These are phyloP conservation scores for Chrysolina oricalcia DNA, from an alignment of 2,888 invertebrate genomes.

Conservation along the genomic window DNA sequence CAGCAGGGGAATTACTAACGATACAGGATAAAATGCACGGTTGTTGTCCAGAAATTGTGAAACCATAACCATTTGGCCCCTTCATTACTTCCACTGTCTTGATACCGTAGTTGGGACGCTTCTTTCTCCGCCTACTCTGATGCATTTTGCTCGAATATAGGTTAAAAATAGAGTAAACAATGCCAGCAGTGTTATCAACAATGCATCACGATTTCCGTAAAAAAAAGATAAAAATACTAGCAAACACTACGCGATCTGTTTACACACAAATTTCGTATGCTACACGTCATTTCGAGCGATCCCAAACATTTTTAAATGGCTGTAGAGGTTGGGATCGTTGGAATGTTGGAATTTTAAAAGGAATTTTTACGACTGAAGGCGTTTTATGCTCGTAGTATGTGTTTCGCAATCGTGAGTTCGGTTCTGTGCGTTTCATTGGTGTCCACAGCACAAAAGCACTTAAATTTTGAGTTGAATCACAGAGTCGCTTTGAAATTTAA, in stretches of 20 bases:
- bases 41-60: slow-evolving; percentile 97
- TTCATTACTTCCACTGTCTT: slow-evolving; percentile 89
- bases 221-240: slow-evolving; percentile 12
- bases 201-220: slow-evolving; percentile 19
- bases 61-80: slow-evolving; percentile 95
- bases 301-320: slow-evolving; percentile 67
- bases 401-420: background rate
- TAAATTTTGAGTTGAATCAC: too few relatives aligned
- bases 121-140: slow-evolving; percentile 79
- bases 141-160: slow-evolving; percentile 71
- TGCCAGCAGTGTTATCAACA: slow-evolving; percentile 44
- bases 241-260: slow-evolving; percentile 11
- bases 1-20: slow-evolving; percentile 91
- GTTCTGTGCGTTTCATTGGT: background rate
- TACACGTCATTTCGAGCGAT: slow-evolving; percentile 59
- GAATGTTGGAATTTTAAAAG: slow-evolving; percentile 25
- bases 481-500: too few relatives aligned
- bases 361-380: slow-evolving; percentile 10
- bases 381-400: background rate
- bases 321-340: slow-evolving; percentile 52
- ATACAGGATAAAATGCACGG: slow-evolving; percentile 97
- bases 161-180: slow-evolving; percentile 39
- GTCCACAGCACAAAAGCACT: background rate
- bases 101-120: slow-evolving; percentile 83
- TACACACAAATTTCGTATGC: slow-evolving; percentile 36